Conservation (phyloP, 2,888 invertebrate species). For the Thereva nobilitata region DNA sequence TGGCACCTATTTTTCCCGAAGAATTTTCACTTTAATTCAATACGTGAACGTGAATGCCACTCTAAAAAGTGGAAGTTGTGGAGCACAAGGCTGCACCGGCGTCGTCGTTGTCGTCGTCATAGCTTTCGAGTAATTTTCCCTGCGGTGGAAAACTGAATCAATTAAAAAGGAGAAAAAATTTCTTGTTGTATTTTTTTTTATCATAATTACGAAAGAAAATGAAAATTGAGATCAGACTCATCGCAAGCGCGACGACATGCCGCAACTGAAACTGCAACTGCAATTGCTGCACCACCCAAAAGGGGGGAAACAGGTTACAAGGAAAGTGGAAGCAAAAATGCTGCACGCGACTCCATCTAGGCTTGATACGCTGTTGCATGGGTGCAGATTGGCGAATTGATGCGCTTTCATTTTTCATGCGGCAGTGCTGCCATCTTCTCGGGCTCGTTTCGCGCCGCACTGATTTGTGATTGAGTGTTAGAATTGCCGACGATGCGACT, state of each 20-base stretch:
- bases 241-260: background rate
- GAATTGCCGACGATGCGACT: too few species aligned
- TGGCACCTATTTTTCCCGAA: too few species aligned
- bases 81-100: background rate
- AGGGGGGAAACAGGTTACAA: constrained; percentile 34
- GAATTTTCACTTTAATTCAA: constrained; percentile 11
- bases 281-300: constrained; percentile 17
- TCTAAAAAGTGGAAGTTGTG: constrained; percentile 30
- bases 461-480: background rate
- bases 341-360: constrained; percentile 20
- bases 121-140: constrained; percentile 31
- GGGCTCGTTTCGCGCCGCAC: background rate
- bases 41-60: constrained; percentile 4
- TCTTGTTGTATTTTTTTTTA: background rate
- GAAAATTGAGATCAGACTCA: constrained; percentile 33
- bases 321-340: constrained; percentile 34
- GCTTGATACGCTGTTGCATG: constrained; percentile 4
- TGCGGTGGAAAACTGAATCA: constrained; percentile 17
- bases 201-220: constrained; percentile 32
- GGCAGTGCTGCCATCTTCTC: constrained; percentile 25
- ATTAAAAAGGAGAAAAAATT: constrained; percentile 18
- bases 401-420: constrained; percentile 36
- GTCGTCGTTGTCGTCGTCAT: constrained; percentile 18
- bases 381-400: constrained; percentile 12
- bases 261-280: background rate